Evolutionary conservation across 2,113 vertebrate genomes (phyloP), one percentile per base, ranked within the genome.

Genomic region (Oncorhynchus keta): DNA sequence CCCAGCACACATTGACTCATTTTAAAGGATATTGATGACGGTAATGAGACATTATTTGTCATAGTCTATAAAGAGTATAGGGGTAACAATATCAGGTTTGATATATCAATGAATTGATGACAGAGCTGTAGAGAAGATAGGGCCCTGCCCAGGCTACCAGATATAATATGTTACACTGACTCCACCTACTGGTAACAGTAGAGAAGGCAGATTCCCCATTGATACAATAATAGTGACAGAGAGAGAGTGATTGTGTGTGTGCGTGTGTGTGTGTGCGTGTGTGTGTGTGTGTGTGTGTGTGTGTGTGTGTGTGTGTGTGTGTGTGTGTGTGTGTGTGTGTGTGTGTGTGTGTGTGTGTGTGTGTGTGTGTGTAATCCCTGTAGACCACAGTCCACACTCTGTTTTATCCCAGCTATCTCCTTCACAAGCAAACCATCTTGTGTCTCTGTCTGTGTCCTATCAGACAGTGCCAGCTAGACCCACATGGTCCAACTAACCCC

Each of bases 181-280:
- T 84, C 89, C 86, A 89, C 82, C 92, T 91, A 87, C 80, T 87
- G 73, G 30, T n/a, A 14, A 16, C 4, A 9, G 22, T 51, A 7
- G n/a, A 30, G 7, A 51, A 30, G 6, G 18, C 18, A 22, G 18
- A 11, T 62, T n/a, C 20, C 51, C 16, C 3, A 18, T 18, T 55
- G 3, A 18, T 5, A 55, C 51, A 55, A 16, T 18, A 14, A 55
- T 55, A 11, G 39, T 39, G 39, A 9, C 39, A 35, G 32, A 35
- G 32, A 32, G 32, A 1, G 32, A 7, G 32, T 5, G 39, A 8
- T 8, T 35, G 35, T 35, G 35, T 35, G 35, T 7, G 32, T 1
- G 32, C 1, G 5, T 35, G 5, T 35, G 32, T 35, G 48, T 49
- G 30, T 26, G 48, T 3, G 9, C 14, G 48, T 49, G 32, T 35